These are phyloP conservation scores for Podargus strigoides DNA, from an alignment of 2,797 vertebrate species.

Conservation along the genomic window DNA sequence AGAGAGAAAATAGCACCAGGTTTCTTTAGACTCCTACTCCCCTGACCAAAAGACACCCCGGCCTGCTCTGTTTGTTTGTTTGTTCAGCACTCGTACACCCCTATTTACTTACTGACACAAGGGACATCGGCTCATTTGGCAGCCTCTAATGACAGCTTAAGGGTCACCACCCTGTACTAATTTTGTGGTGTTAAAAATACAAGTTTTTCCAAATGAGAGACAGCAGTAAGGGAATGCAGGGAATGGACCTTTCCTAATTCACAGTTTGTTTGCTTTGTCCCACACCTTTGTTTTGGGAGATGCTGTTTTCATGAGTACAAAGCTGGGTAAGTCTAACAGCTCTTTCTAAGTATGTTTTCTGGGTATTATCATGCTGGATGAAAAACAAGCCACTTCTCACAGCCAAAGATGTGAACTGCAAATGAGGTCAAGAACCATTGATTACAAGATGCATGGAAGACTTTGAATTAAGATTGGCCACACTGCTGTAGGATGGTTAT, in stretches of 20 bases:
- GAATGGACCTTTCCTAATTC: constrained; percentile 11
- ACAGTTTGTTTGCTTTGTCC: constrained; percentile 20
- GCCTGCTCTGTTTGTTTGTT: constrained; percentile 60
- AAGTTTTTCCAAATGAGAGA: constrained; percentile 32
- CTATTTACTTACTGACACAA: constrained; percentile 33
- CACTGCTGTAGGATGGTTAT: constrained; percentile 17
- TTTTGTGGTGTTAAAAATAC: constrained; percentile 73
- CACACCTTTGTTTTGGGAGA: constrained; percentile 24
- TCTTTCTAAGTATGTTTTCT: constrained; percentile 12
- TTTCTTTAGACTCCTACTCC: background rate
- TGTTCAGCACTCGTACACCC: constrained; percentile 26
- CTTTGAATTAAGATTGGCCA: constrained; percentile 78
- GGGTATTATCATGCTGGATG: background rate
- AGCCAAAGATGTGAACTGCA: constrained; percentile 59
- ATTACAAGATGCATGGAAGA: constrained; percentile 69
- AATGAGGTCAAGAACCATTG: constrained; percentile 68
- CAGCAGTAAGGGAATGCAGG: background rate
- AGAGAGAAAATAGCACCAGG: background rate
- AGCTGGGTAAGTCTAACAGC: background rate
- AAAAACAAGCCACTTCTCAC: constrained; percentile 43
- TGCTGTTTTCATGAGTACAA: background rate
- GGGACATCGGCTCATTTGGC: constrained; percentile 51
- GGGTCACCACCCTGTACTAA: constrained; percentile 58
- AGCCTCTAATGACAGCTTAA: constrained; percentile 70
- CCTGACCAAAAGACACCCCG: constrained; percentile 23